Evolutionary conservation across 2,888 invertebrate genomes (phyloP).

Genomic region (Ochropleura plecta): DNA sequence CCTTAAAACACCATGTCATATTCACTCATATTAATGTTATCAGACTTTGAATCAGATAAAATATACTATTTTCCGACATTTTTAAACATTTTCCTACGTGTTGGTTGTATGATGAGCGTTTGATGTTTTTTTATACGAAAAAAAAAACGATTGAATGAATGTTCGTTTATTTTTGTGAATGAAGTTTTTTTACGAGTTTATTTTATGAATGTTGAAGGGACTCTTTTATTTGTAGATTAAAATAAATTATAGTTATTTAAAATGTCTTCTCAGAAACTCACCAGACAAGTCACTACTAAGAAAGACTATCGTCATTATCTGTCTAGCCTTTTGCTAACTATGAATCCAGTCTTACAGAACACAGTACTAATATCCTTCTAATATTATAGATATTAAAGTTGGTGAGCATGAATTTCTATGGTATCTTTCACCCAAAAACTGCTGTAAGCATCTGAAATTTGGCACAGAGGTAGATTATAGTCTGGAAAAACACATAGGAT

Average conservation of each 20-base stretch:
- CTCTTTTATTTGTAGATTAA: neutral
- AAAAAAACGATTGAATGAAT: constrained; percentile 1
- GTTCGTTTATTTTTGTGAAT: neutral
- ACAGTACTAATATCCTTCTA: too few relatives aligned
- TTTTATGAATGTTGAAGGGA: constrained; percentile 1
- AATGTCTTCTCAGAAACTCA: neutral
- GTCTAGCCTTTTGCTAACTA: too few relatives aligned
- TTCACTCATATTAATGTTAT: constrained; percentile 5
- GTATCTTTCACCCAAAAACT: too few relatives aligned
- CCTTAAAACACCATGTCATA: neutral
- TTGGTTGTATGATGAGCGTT: constrained; percentile 2
- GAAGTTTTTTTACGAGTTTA: constrained; percentile 2
- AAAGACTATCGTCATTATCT: too few relatives aligned
- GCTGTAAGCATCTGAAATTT: too few relatives aligned
- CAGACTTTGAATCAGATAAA: constrained; percentile 7
- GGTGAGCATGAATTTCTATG: too few relatives aligned
- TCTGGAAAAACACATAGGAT: too few relatives aligned
- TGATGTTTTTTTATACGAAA: constrained; percentile 15
- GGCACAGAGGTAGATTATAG: too few relatives aligned
- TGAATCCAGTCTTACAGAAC: too few relatives aligned
- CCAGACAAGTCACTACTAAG: neutral
- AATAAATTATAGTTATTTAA: neutral
- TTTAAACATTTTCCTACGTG: neutral
- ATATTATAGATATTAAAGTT: too few relatives aligned
- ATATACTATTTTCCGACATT: neutral